Percentiles rank a stretch among this genome's conserved stretches.
Conservation (phyloP, 2,888 invertebrate genomes). For the Eristalis intricaria region DNA sequence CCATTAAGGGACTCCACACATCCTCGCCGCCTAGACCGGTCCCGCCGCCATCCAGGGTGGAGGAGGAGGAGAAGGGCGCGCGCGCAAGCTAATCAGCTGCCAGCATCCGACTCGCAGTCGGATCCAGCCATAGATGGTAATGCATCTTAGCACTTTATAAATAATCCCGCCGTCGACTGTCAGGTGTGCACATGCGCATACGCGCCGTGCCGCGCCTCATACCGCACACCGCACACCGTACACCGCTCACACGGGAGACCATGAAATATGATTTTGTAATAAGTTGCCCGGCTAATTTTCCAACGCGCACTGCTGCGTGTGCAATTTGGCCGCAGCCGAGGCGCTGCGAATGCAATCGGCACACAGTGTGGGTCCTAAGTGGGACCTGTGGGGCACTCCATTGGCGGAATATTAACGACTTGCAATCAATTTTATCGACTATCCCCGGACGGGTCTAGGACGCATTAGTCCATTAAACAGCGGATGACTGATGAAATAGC, state of each 20-base stretch:
- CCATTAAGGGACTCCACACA: conserved; percentile 69
- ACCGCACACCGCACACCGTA: no score
- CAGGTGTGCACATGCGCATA: conserved; percentile 24
- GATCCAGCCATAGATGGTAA: conserved; percentile 34
- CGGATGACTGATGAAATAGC: conserved; percentile 65
- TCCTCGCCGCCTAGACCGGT: conserved; percentile 34
- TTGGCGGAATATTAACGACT: conserved; percentile 67
- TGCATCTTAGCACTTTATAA: conserved; percentile 71
- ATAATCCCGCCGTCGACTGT: conserved; percentile 32
- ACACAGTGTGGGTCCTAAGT: conserved; percentile 72
- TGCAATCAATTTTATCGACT: conserved; percentile 72
- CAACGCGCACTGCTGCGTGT: conserved; percentile 54
- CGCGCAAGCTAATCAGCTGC: conserved; percentile 55
- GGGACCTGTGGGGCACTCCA: conserved; percentile 64
- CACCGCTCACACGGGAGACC: neutral
- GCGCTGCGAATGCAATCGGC: conserved; percentile 54
- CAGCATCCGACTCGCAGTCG: conserved; percentile 39
- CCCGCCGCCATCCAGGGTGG: no score
- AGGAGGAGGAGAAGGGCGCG: neutral
- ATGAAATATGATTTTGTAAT: conserved; percentile 72
- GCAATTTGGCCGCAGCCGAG: conserved; percentile 43
- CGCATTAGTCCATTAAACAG: conserved; percentile 63
- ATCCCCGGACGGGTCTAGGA: conserved; percentile 15
- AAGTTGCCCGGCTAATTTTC: conserved; percentile 64
- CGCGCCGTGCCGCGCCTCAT: neutral